Evolutionary conservation across 2,888 invertebrate genomes (phyloP), one percentile per base, ranked within the genome.

Genomic region (Pheosia gnoma): DNA sequence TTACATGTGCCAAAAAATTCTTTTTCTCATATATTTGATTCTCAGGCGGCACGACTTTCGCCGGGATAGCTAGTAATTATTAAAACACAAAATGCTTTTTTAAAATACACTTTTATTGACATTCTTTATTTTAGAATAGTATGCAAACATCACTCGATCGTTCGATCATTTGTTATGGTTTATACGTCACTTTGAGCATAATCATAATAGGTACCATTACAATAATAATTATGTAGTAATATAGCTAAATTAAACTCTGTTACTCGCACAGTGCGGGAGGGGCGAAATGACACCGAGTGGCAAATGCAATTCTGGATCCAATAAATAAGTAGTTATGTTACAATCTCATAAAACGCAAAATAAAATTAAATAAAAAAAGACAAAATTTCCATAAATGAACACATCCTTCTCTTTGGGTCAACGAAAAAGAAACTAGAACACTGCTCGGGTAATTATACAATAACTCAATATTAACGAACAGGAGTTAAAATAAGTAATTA

Each of bases 101-200:
- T 92, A 91, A 91, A 91, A 92, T 91, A 92, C 90, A 88, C 87
- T 84, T 93, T 93, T 93, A 93, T 93, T 93, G 93, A 93, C 91
- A 91, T 93, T 91, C 87, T 90, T 82, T 86, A 86, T 88, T 87
- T 89, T 86, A 89, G 86, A 88, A 90, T 88, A 92, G 86, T 90
- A 89, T 89, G 91, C 90, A 89, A 89, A 91, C 92, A 90, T 90
- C 88, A 87, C 88, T 88, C 88, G 89, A 89, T 82, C 88, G 83
- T 80, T 82, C 83, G 86, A 87, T 82, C 88, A 83, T 75, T 77
- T 80, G 79, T 74, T 83, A 84, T 78, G 83, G 87, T 77, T 84
- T 80, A 80, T 81, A 84, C 81, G 84, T 86, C 87, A 86, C 82
- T 88, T 91, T 91, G 91, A 91, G 91, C 91, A 90, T 87, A 87